Percentiles rank a stretch among this genome's conserved stretches.
Evolutionary conservation across 2,113 vertebrate species (phyloP).

Genomic region (Numenius arquata): DNA sequence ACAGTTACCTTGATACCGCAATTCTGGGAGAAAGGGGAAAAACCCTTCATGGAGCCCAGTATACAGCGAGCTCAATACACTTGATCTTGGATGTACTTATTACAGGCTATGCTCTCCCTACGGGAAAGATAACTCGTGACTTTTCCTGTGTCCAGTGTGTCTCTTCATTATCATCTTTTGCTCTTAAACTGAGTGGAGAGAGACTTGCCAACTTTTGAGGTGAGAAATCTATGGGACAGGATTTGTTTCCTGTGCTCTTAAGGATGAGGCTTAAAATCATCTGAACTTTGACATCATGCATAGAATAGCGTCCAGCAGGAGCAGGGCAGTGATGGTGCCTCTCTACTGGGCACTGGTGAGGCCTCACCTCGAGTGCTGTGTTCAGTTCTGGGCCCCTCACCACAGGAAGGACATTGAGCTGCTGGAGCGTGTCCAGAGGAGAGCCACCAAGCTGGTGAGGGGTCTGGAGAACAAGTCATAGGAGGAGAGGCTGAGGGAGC

Average conservation of each 20-base stretch:
- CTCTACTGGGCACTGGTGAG: too few species aligned
- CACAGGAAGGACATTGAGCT: too few species aligned
- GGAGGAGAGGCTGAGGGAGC: too few species aligned
- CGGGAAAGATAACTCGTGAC: background rate
- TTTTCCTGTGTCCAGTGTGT: background rate
- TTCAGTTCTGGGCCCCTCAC: too few species aligned
- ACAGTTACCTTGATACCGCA: background rate
- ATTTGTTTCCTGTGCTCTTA: background rate
- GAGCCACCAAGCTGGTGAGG: too few species aligned
- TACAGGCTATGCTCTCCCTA: background rate
- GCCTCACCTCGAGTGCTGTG: too few species aligned
- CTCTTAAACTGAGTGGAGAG: background rate
- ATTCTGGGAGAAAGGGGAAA: background rate
- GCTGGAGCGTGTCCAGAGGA: too few species aligned
- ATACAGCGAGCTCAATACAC: background rate
- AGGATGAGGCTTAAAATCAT: background rate
- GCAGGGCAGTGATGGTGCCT: too few species aligned
- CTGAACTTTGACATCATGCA: background rate
- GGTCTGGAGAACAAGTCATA: too few species aligned
- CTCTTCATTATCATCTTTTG: background rate
- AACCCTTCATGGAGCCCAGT: background rate
- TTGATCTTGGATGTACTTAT: background rate
- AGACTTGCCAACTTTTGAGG: background rate
- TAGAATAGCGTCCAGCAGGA: too few species aligned
- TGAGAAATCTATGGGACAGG: background rate